Evolutionary conservation across 2,888 invertebrate species (phyloP), one percentile per base, ranked within the genome.

Genomic region (Adineta ricciae): DNA sequence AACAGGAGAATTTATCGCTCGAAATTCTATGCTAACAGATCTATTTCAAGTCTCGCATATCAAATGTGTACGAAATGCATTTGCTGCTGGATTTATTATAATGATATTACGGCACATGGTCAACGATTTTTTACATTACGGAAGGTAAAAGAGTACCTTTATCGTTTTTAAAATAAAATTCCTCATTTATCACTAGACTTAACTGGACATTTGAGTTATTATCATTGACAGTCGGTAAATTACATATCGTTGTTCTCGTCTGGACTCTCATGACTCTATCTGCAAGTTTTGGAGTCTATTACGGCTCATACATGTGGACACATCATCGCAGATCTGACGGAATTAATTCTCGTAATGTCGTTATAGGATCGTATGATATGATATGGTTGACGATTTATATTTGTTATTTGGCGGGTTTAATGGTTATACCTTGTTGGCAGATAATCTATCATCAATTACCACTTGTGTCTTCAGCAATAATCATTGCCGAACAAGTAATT

Each of bases 401-500:
- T 7, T 50, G 87, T 49, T 91, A 90, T 86, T 88, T 90, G 87
- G 85, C 87, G 19, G 86, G 87, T 5, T 90, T 91, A 85, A 86
- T 91, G 8, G 86, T 89, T 9, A 86, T 89, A n/a, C 92, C 93
- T 3, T 89, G 52, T 32, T 83, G 52, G n/a, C 32, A 32, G n/a
- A 87, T 92, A 5, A 87, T 91, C 24, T 87, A 89, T 11, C 88
- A 91, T 86, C 87, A 91, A 9, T 89, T 93, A 8, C 93, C 93
- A 1, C 90, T 92, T 49, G 93, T 92, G 3, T 92, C 93, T 11
- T 90, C 92, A 36, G 88, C 92, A 9, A 90, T 93, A 38, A 88
- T 93, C 38, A 89, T 92, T 11, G 89, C 91, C 87, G 93, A 94
- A 90, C 93, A 93, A 91, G 93, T 93, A 83, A 46, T 11, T 16